These are phyloP conservation scores for Amiota minor DNA, from an alignment of 2,888 invertebrate genomes.

Conservation along the genomic window DNA sequence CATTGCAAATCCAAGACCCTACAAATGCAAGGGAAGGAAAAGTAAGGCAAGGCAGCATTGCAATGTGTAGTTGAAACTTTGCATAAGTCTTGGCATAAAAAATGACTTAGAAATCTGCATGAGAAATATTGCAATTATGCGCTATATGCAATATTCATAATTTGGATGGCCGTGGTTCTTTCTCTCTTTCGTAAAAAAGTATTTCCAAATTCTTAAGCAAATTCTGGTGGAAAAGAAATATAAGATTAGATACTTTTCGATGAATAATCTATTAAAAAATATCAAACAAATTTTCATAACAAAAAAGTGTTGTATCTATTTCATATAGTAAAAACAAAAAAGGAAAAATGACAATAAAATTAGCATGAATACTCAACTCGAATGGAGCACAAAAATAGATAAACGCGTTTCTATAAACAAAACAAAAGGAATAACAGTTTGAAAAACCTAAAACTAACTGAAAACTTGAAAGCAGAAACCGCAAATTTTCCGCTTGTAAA, in stretches of 20 bases:
- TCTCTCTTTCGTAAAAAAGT: no score
- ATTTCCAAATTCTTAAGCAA: no score
- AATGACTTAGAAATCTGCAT: conserved; percentile 46
- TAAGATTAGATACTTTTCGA: no score
- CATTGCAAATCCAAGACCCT: conserved; percentile 53
- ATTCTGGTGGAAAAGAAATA: no score
- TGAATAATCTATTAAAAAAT: no score
- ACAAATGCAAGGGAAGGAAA: no score
- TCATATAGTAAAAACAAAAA: no score
- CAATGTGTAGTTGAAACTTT: neutral
- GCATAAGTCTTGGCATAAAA: conserved; percentile 36
- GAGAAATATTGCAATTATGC: conserved; percentile 41
- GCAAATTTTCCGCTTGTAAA: conserved; percentile 24
- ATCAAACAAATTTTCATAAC: no score
- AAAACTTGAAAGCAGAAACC: conserved; percentile 11
- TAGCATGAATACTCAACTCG: conserved; percentile 17
- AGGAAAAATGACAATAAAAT: neutral
- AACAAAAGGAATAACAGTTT: no score
- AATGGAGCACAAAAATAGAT: conserved; percentile 18
- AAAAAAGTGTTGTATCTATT: no score
- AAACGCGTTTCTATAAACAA: neutral
- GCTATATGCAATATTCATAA: conserved; percentile 1
- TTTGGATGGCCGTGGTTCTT: neutral
- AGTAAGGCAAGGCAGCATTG: no score
- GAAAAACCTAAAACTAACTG: neutral